Evolutionary conservation across 1,140 invertebrate genomes (phyloP), one percentile per base, ranked within the genome.

Genomic region (Venturia canescens): DNA sequence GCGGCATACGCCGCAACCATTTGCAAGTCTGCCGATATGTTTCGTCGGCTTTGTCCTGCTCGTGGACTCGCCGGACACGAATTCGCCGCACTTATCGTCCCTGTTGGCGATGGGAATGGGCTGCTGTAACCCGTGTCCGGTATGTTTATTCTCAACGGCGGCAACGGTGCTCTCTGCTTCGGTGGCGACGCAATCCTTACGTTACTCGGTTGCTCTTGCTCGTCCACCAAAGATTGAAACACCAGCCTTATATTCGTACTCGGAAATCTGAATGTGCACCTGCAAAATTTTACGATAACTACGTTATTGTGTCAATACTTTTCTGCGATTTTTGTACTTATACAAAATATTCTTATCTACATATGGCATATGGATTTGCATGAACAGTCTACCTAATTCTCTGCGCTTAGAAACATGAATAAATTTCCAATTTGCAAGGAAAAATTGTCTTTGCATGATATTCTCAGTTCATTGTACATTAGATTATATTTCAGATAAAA

Each of bases 31-130:
- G 94, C 94, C 15, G 94, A 94, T 77, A 96, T 93, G 85, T 94
- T 95, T 81, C 95, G 92, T 74, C 94, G 92, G 27, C 93, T 92
- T 82, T 95, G 93, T 53, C 94, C 94, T 75, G 95, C 94, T 70
- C 98, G 94, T 29, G 98, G 98, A 93, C 98, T 99, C 83, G 98
- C 97, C 71, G 98, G 98, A 93, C 98, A 99, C 83, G 98, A 99
- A 92, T 99, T 99, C 44, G 97, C 95, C 83, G 97, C 96, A 90
- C 96, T 97, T 90, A 96, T 96, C 83, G 95, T 96, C 83, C 97
- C 96, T 66, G 97, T 98, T 53, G 97, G 98, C 69, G 98, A 99
- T 57, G 98, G 97, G 88, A 98, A 98, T 13, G 98, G 98, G 90
- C 97, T 98, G 84, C 95, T 94, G 80, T 96, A 95, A 60, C 95